A percentile compares a stretch with the other conserved stretches of the same genome.
These are phyloP conservation scores for Gorsachius goisagi DNA, from an alignment of 2,113 vertebrate genomes.

Conservation along the genomic window DNA sequence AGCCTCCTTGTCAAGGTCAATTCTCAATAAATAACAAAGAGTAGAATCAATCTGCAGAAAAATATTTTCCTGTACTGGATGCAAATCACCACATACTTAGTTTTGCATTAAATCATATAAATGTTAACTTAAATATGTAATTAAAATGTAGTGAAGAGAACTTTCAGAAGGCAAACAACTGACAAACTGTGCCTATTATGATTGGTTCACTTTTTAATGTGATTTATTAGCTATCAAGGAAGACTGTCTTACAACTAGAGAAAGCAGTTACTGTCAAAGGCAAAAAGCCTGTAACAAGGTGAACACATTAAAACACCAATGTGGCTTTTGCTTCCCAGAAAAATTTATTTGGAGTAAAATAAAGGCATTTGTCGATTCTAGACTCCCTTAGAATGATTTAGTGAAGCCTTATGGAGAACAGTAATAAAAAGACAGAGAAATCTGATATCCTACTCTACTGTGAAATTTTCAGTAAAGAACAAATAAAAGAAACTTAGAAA, in stretches of 20 bases:
- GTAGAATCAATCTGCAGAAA: not conserved
- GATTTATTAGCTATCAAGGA: not conserved
- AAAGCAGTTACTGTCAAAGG: not conserved
- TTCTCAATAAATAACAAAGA: not conserved
- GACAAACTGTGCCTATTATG: not conserved
- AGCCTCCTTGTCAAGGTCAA: not conserved
- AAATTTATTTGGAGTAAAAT: not conserved
- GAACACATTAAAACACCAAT: not conserved
- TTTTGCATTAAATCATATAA: not conserved
- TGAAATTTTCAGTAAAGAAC: not conserved
- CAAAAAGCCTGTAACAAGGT: not conserved
- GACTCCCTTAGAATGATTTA: not conserved
- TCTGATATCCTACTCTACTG: not conserved
- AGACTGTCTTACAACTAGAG: not conserved
- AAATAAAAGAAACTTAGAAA: not conserved
- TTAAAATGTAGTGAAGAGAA: not conserved
- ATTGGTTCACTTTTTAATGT: not conserved
- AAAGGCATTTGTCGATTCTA: not conserved
- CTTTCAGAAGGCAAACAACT: not conserved
- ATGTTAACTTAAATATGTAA: not conserved
- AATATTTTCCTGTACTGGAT: not conserved
- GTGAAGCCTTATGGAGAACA: not conserved
- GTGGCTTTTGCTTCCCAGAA: not conserved
- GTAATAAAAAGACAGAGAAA: not conserved
- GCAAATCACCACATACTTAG: not conserved